A percentile compares a stretch with the other conserved stretches of the same genome.
Evolutionary conservation across 1,140 invertebrate genomes (phyloP).

Genomic region (Dinothrombium tinctorium): DNA sequence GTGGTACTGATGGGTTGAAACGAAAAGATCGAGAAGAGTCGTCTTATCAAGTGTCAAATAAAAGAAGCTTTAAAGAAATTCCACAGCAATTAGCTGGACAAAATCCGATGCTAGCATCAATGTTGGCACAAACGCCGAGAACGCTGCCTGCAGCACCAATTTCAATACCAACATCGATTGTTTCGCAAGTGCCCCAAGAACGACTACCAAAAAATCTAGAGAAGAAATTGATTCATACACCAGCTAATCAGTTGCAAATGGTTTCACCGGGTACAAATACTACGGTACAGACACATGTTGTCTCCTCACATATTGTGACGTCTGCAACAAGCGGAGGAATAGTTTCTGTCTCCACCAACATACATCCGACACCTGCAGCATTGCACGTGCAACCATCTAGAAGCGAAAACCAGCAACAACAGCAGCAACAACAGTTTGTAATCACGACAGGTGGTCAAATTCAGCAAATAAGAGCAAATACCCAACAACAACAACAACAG

Average conservation of each 20-base stretch:
- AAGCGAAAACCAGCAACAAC: slow-evolving; percentile 7
- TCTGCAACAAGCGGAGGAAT: neutral
- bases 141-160: slow-evolving; percentile 15
- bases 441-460: too few relatives aligned
- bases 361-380: slow-evolving; percentile 1
- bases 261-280: neutral
- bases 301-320: slow-evolving; percentile 1
- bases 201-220: slow-evolving; percentile 17
- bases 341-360: neutral
- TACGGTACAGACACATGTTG: neutral
- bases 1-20: neutral
- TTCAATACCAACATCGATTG: slow-evolving; percentile 15
- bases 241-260: neutral
- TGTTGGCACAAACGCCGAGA: slow-evolving; percentile 16
- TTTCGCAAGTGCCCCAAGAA: slow-evolving; percentile 17
- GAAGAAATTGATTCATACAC: slow-evolving; percentile 16
- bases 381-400: neutral
- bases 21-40: neutral
- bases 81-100: slow-evolving; percentile 14
- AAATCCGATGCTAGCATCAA: slow-evolving; percentile 18
- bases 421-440: slow-evolving; percentile 7
- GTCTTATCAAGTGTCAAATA: neutral
- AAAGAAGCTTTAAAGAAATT: neutral
- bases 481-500: slow-evolving; percentile 5
- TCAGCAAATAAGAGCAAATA: too few relatives aligned